These are phyloP conservation scores for Anolis carolinensis DNA, from an alignment of 2,113 vertebrate genomes.

Conservation along the genomic window DNA sequence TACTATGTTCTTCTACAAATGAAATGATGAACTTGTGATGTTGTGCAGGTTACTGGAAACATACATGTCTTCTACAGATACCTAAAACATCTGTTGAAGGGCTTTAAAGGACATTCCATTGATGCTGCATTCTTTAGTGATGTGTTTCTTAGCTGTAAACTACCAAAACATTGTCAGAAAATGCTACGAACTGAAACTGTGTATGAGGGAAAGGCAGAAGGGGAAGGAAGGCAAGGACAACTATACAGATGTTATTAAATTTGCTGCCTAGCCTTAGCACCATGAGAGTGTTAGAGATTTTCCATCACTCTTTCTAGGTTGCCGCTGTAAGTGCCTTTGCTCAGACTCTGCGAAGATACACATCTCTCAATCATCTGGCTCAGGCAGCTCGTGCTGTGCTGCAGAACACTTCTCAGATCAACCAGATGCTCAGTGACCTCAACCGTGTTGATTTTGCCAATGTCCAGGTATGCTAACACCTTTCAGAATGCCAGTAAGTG, in stretches of 20 bases:
- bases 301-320: conserved; percentile 76
- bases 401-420: conserved; percentile 99
- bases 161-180: background rate
- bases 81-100: background rate
- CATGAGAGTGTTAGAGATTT: background rate
- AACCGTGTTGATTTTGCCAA: conserved; percentile 99
- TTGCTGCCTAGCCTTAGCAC: background rate
- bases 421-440: conserved; percentile 99
- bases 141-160: background rate
- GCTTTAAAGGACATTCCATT: background rate
- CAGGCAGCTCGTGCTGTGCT: conserved; percentile 97
- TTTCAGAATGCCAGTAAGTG: background rate
- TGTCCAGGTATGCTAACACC: conserved; percentile 86
- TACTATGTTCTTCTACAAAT: background rate
- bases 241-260: background rate
- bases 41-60: background rate
- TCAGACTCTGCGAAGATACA: conserved; percentile 97
- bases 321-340: conserved; percentile 99
- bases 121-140: background rate
- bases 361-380: conserved; percentile 98
- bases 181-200: background rate
- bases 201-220: background rate
- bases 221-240: background rate
- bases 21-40: background rate
- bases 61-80: background rate